Base-by-base conservation (phyloP, 2,797 vertebrate species). In the Chaetodon trifasciatus region DNA sequence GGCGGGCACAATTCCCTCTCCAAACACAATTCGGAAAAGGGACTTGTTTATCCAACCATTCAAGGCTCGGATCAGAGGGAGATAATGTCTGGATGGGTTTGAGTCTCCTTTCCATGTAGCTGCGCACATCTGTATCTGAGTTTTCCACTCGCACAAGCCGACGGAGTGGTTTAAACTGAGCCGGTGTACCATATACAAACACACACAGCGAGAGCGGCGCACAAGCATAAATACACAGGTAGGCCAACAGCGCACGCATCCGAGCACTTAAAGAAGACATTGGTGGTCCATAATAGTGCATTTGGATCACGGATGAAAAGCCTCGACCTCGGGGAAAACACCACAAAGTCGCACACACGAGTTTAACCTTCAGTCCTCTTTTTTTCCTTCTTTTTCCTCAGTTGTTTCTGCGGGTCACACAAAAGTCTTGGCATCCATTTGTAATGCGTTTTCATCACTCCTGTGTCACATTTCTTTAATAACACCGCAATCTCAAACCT, bases 21-120 rank as follows among this genome's bases (percentile, higher is more conserved):
- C 91, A 93, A 94, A 94, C 93, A 94, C 90, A 91, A 88, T 80
- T 93, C 86, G 90, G 91, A 93, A 94, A 90, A 69, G 88, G 86
- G 85, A 84, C 89, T 91, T 94, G 93, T 94, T 94, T 92, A 94
- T 93, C 86, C 88, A 87, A 90, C 76, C 80, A 69, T 92, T 87
- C 75, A 21, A 74, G 90, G 85, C 90, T 84, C 55, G 92, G 92
- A 93, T 92, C 86, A 73, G 77, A 86, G 80, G 80, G 75, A 93
- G 92, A 93, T 92, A 92, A 93, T 70, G 91, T 89, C 87, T 85
- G 88, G 76, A 90, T 53, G 75, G 84, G 83, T 89, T 91, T 83
- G 80, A 64, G 79, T 84, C 79, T 83, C 73, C 58, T 74, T 78
- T 60, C 76, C 60, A 6, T 64, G 74, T 16, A 63, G 81, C 74